These are phyloP conservation scores for Pogonophryne albipinna DNA, from an alignment of 2,797 vertebrate genomes.

Conservation along the genomic window DNA sequence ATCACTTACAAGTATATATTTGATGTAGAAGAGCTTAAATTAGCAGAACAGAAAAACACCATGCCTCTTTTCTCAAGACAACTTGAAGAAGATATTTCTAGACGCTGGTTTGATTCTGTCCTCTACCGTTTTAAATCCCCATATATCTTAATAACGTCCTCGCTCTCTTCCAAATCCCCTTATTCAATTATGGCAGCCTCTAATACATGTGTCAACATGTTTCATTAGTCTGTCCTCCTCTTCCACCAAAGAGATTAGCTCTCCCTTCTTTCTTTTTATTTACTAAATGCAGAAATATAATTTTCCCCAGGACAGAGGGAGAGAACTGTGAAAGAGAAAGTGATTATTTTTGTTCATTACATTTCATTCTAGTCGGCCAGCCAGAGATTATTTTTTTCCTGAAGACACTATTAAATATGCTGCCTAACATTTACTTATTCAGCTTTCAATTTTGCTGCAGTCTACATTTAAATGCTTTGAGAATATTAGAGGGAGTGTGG, in stretches of 20 bases:
- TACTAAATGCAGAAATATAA: slow-evolving; percentile 74
- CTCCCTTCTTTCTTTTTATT: slow-evolving; percentile 69
- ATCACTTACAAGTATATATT: neutral
- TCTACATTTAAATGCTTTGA: slow-evolving; percentile 67
- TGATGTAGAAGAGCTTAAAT: neutral
- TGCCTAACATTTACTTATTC: slow-evolving; percentile 64
- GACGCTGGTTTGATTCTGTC: slow-evolving; percentile 36
- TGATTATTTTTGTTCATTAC: slow-evolving; percentile 74
- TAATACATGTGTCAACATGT: slow-evolving; percentile 81
- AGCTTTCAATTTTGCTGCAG: slow-evolving; percentile 66
- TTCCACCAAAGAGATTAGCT: slow-evolving; percentile 72
- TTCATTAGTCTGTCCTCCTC: slow-evolving; percentile 72
- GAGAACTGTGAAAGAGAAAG: slow-evolving; percentile 43
- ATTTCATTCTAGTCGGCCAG: slow-evolving; percentile 60
- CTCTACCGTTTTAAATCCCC: slow-evolving; percentile 58
- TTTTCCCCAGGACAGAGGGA: slow-evolving; percentile 64
- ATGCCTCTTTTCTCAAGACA: neutral
- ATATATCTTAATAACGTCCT: slow-evolving; percentile 62
- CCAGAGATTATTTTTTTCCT: slow-evolving; percentile 30
- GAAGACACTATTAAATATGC: slow-evolving; percentile 69
- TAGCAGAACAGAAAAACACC: neutral
- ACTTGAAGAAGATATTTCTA: slow-evolving; percentile 24
- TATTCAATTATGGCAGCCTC: slow-evolving; percentile 77
- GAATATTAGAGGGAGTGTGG: slow-evolving; percentile 54
- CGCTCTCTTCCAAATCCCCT: slow-evolving; percentile 63